Percentiles rank a stretch among this genome's conserved stretches.
These are phyloP conservation scores for Baryphthengus martii DNA, from an alignment of 2,113 vertebrate genomes.

Conservation along the genomic window DNA sequence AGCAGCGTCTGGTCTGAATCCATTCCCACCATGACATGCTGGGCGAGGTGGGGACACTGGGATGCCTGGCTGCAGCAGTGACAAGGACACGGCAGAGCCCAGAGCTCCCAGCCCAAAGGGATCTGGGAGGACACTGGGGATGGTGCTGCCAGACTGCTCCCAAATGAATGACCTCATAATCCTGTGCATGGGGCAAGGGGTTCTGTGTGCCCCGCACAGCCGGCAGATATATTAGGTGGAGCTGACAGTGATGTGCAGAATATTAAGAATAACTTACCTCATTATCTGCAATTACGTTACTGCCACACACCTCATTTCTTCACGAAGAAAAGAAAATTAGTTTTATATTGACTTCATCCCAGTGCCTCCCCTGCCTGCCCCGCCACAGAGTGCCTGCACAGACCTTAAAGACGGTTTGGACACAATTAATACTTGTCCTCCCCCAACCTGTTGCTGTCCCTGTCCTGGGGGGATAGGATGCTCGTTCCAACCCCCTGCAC, in stretches of 20 bases:
- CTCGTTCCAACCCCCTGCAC: neutral
- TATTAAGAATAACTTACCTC: conserved; percentile 86
- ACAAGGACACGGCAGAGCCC: neutral
- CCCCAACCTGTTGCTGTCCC: neutral
- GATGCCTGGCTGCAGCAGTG: accelerated
- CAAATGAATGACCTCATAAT: conserved; percentile 32
- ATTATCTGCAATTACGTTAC: conserved; percentile 86
- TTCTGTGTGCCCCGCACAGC: neutral
- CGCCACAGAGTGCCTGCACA: neutral
- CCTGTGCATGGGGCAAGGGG: neutral
- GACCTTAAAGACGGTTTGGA: neutral
- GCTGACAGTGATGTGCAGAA: conserved; percentile 69
- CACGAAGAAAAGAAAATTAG: conserved; percentile 80
- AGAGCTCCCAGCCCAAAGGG: neutral
- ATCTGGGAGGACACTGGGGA: neutral
- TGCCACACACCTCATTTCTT: conserved; percentile 83
- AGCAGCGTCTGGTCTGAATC: neutral
- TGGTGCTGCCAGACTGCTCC: neutral
- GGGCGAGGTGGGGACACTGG: neutral
- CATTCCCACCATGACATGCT: neutral
- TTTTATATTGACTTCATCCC: conserved; percentile 85
- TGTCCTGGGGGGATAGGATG: neutral
- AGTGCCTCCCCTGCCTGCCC: conserved; percentile 67
- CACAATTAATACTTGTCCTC: neutral
- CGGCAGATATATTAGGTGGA: conserved; percentile 52